Evolutionary conservation across 2,797 vertebrate genomes (phyloP).

Genomic region (Rhodeus uyekii): DNA sequence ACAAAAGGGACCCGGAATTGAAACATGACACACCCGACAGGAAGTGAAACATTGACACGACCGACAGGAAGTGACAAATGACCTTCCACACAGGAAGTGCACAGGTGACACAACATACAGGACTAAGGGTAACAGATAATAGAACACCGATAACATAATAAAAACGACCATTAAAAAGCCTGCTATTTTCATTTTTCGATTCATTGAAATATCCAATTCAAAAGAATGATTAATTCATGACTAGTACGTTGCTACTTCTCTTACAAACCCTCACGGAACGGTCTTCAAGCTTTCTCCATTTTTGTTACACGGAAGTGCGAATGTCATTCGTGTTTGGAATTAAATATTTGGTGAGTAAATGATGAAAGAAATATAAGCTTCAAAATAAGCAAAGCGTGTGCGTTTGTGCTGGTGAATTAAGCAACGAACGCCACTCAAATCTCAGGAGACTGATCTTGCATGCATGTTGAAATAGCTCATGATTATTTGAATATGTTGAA

Average conservation of each 20-base stretch:
- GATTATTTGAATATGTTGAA: not conserved
- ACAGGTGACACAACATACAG: too few species aligned
- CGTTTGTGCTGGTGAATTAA: not conserved
- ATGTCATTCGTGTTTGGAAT: not conserved
- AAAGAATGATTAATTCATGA: not conserved
- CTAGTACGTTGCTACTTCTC: not conserved
- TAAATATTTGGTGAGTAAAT: not conserved
- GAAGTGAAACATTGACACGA: too few species aligned
- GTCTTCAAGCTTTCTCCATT: not conserved
- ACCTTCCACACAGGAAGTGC: too few species aligned
- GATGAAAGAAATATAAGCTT: not conserved
- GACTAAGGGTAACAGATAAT: too few species aligned
- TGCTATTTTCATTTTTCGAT: too few species aligned
- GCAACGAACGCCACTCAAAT: not conserved
- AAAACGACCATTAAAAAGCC: too few species aligned
- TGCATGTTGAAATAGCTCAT: not conserved
- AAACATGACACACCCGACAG: too few species aligned
- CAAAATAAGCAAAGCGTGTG: not conserved
- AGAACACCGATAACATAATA: too few species aligned
- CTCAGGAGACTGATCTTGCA: not conserved
- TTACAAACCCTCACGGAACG: not conserved
- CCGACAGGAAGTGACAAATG: too few species aligned
- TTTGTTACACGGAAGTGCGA: not conserved
- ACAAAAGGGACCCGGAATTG: too few species aligned
- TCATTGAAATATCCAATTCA: not conserved